phyloP scores from a whole-genome alignment of 2,888 invertebrate species.

The Phortica okadai region DNA sequence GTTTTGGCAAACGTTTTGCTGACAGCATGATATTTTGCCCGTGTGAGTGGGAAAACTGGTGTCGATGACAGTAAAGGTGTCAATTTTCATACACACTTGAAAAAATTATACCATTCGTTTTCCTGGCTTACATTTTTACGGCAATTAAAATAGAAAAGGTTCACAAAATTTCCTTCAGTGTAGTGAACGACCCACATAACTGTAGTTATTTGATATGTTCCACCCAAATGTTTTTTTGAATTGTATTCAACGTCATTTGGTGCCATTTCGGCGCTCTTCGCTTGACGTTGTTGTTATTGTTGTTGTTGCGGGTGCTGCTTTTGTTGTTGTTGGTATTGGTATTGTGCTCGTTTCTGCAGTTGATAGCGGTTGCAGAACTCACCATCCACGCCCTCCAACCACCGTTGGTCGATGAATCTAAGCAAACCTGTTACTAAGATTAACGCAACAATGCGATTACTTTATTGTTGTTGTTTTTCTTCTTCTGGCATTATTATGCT shows the following conservation, averaged over 20 bases:
- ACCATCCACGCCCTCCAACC: background rate
- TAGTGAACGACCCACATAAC: constrained; percentile 46
- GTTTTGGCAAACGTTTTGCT: constrained; percentile 30
- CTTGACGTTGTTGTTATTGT: constrained; percentile 45
- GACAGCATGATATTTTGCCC: constrained; percentile 23
- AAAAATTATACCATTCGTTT: constrained; percentile 33
- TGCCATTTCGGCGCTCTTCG: background rate
- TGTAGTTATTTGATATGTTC: constrained; percentile 59
- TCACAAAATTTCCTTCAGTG: background rate
- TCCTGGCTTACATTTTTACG: background rate
- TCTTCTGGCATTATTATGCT: background rate
- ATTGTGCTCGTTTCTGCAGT: constrained; percentile 47
- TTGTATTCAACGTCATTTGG: constrained; percentile 12
- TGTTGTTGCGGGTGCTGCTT: constrained; percentile 51
- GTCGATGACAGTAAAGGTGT: constrained; percentile 56
- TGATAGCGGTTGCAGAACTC: background rate
- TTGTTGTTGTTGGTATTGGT: constrained; percentile 17
- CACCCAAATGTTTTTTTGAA: constrained; percentile 49
- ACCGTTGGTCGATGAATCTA: background rate
- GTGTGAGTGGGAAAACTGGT: constrained; percentile 29
- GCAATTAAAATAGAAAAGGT: background rate
- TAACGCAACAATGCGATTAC: constrained; percentile 47
- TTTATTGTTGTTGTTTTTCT: constrained; percentile 13
- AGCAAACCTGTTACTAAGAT: constrained; percentile 63
- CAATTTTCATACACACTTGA: constrained; percentile 54